These are phyloP conservation scores for Neosilurus mollespiculum DNA, from an alignment of 2,797 vertebrate genomes.

Conservation along the genomic window DNA sequence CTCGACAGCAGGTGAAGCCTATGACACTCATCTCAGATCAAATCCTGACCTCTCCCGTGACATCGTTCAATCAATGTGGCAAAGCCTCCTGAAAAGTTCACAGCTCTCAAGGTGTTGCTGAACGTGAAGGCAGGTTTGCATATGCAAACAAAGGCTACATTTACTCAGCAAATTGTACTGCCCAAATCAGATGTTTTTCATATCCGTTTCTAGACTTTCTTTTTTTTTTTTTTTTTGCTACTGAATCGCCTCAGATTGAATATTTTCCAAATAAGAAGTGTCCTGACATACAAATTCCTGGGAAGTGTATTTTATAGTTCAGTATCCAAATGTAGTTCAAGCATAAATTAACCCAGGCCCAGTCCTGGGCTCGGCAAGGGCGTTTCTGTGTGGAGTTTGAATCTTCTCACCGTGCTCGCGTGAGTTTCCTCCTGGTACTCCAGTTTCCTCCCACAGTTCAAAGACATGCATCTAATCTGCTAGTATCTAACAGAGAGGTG, in stretches of 20 bases:
- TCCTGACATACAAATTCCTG: neutral
- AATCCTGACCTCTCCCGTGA: slow-evolving; percentile 11
- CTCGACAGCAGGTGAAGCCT: slow-evolving; percentile 86
- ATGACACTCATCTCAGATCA: neutral
- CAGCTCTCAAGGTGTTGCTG: slow-evolving; percentile 25
- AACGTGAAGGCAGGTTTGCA: slow-evolving; percentile 33
- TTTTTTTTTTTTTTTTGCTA: neutral
- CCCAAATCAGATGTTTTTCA: slow-evolving; percentile 43
- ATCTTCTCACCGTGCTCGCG: no score
- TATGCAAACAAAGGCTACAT: slow-evolving; percentile 36
- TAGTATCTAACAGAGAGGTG: no score
- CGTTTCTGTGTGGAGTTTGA: no score
- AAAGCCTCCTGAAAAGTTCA: slow-evolving; percentile 37
- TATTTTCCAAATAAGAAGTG: slow-evolving; percentile 1
- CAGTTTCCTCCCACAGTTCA: no score
- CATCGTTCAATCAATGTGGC: slow-evolving; percentile 12
- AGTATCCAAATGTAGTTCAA: neutral
- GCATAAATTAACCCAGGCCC: neutral
- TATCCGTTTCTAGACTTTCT: slow-evolving; percentile 15
- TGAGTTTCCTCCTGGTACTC: no score
- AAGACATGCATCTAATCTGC: no score
- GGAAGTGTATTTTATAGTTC: neutral
- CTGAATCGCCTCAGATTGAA: neutral
- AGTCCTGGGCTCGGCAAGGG: no score
- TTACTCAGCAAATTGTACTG: slow-evolving; percentile 39